Evolutionary conservation across 2,113 vertebrate genomes (phyloP).

Genomic region (Silurus glanis): DNA sequence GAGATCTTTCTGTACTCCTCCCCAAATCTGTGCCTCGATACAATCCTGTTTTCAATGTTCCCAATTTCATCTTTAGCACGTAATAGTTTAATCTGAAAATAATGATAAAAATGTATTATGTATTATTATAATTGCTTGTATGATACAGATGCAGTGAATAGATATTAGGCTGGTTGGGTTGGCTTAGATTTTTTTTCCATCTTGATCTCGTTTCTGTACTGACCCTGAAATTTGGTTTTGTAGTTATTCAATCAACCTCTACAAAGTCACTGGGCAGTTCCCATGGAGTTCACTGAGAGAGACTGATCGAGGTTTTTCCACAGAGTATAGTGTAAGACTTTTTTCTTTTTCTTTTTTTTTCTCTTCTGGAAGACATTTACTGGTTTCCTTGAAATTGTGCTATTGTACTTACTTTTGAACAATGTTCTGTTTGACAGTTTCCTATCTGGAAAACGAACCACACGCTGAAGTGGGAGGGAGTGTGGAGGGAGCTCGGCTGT

Average conservation of each 20-base stretch:
- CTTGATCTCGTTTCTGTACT: neutral
- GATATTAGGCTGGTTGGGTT: neutral
- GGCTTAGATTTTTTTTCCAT: neutral
- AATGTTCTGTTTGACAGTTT: constrained; percentile 72
- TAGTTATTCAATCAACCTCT: constrained; percentile 86
- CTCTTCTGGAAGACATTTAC: neutral
- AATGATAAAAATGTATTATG: too few species aligned
- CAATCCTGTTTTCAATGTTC: too few species aligned
- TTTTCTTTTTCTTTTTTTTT: neutral
- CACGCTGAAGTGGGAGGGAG: constrained; percentile 91
- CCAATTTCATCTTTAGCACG: too few species aligned
- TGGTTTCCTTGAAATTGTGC: neutral
- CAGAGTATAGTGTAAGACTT: constrained; percentile 84
- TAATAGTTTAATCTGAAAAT: too few species aligned
- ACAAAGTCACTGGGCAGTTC: constrained; percentile 97
- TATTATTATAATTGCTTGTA: neutral
- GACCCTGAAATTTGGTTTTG: constrained; percentile 39
- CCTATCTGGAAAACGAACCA: constrained; percentile 92
- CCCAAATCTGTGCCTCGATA: too few species aligned
- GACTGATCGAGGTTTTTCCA: constrained; percentile 89
- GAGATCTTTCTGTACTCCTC: too few species aligned
- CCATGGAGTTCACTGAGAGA: constrained; percentile 97
- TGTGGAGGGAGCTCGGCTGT: constrained; percentile 94
- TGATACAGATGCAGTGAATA: neutral
- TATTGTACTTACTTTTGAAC: neutral